Percentiles rank a stretch among this genome's conserved stretches.
Conservation (phyloP, 1,140 invertebrate species). For the Thaumetopoea pityocampa region DNA sequence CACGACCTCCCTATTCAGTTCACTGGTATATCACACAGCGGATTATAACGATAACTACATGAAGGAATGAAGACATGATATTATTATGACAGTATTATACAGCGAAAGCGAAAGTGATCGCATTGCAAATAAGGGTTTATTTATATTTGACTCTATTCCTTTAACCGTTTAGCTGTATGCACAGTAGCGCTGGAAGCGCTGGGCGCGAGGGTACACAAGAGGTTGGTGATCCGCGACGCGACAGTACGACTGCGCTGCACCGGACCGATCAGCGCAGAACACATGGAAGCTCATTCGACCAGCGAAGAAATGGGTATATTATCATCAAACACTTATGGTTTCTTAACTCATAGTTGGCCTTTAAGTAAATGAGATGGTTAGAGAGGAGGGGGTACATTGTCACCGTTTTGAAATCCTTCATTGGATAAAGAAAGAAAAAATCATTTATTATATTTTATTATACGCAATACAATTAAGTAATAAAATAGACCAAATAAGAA, state of each 20-base stretch:
- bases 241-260: constrained; percentile 48
- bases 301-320: constrained; percentile 59
- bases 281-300: constrained; percentile 58
- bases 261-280: constrained; percentile 38
- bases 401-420: too few species aligned
- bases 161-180: constrained; percentile 45
- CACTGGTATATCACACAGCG: neutral
- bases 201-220: constrained; percentile 58
- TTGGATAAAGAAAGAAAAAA: too few species aligned
- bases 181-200: constrained; percentile 50
- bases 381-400: too few species aligned
- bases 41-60: neutral
- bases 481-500: too few species aligned
- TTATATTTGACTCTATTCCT: neutral
- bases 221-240: constrained; percentile 60
- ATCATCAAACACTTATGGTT: neutral
- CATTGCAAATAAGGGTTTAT: constrained; percentile 1
- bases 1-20: too few species aligned
- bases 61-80: too few species aligned
- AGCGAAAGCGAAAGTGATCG: too few species aligned
- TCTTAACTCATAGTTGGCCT: neutral
- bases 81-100: too few species aligned
- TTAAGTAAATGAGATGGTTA: too few species aligned
- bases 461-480: too few species aligned
- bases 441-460: too few species aligned